A percentile compares a stretch with the other conserved stretches of the same genome.
Conservation (phyloP, 2,797 vertebrate genomes). For the Parauchenoglanis punctatus region DNA sequence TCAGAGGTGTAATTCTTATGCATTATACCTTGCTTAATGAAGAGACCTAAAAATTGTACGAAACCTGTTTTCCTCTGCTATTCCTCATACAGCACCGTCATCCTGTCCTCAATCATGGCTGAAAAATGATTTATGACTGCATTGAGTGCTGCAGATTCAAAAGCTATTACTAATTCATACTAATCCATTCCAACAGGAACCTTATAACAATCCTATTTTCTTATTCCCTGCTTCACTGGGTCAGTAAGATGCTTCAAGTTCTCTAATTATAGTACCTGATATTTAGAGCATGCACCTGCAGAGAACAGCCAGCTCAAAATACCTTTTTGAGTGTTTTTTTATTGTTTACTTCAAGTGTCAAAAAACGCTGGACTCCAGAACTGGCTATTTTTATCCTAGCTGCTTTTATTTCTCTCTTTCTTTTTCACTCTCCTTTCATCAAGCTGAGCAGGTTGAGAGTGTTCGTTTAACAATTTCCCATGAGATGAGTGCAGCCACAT, state of each 20-base stretch:
- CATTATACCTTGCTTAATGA: background rate
- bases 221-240: background rate
- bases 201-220: background rate
- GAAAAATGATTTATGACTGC: background rate
- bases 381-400: constrained; percentile 26
- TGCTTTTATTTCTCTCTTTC: background rate
- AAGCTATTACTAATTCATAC: background rate
- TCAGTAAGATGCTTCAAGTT: background rate
- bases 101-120: background rate
- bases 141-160: background rate
- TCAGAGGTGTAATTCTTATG: background rate
- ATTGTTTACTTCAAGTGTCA: background rate
- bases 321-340: background rate
- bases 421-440: constrained; percentile 8
- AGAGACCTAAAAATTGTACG: background rate
- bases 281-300: constrained; percentile 1
- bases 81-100: no score
- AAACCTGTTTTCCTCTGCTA: background rate
- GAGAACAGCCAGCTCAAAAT: background rate
- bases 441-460: constrained; percentile 14
- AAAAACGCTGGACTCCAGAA: background rate
- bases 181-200: background rate
- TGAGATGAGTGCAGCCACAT: constrained; percentile 21
- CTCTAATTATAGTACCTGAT: background rate
- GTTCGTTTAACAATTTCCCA: background rate